These are phyloP conservation scores for Plagodis pulveraria DNA, from an alignment of 2,888 invertebrate genomes.

Conservation along the genomic window DNA sequence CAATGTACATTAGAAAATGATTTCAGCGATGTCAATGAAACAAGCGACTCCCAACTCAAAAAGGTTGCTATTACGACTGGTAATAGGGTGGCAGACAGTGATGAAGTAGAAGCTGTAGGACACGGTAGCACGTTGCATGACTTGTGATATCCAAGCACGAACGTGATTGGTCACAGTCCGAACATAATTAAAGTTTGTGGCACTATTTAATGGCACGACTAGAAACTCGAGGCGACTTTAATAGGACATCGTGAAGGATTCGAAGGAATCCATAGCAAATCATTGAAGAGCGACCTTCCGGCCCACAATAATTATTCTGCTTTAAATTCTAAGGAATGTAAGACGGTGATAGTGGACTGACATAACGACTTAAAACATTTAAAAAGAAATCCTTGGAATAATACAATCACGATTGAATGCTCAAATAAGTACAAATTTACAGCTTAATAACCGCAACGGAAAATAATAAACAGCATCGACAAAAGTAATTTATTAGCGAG, in stretches of 20 bases:
- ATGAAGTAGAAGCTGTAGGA: conserved; percentile 58
- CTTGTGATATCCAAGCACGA: conserved; percentile 82
- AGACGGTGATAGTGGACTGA: neutral
- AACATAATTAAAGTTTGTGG: conserved; percentile 85
- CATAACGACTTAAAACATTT: conserved; percentile 14
- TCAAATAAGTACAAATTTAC: conserved; percentile 26
- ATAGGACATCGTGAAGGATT: conserved; percentile 79
- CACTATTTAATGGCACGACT: conserved; percentile 82
- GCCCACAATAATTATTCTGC: conserved; percentile 34
- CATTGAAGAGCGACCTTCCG: conserved; percentile 36
- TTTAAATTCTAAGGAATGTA: conserved; percentile 25
- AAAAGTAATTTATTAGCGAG: conserved; percentile 24
- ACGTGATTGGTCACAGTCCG: conserved; percentile 83
- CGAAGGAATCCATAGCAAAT: conserved; percentile 74
- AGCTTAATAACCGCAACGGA: conserved; percentile 27
- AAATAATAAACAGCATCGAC: conserved; percentile 29
- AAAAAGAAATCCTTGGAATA: conserved; percentile 6
- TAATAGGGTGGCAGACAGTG: conserved; percentile 49
- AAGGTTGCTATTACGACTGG: conserved; percentile 31
- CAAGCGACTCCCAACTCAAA: conserved; percentile 60
- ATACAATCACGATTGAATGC: conserved; percentile 17
- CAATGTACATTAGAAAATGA: conserved; percentile 60
- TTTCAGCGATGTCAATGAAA: conserved; percentile 48
- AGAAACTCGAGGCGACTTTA: conserved; percentile 81
- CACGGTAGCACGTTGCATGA: conserved; percentile 84